Conservation (phyloP, 2,888 invertebrate genomes). For the Fragum whitleyi region DNA sequence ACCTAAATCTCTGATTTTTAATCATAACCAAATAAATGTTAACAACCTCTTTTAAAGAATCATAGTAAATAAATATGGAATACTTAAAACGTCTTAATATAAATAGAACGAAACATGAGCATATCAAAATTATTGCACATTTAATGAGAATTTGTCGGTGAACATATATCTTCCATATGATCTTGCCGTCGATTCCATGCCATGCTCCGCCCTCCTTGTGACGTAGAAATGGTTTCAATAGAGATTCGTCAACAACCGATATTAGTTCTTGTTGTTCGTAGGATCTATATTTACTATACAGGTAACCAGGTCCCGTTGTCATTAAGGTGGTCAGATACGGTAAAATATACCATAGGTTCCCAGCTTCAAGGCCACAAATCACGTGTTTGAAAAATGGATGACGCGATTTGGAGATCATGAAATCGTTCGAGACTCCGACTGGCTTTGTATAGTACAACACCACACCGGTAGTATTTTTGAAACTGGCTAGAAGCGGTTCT, state of each 20-base stretch:
- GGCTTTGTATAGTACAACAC: slow-evolving; percentile 48
- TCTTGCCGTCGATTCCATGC: slow-evolving; percentile 46
- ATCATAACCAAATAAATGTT: no score
- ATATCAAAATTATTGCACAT: neutral
- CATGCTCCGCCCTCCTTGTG: slow-evolving; percentile 49
- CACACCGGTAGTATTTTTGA: slow-evolving; percentile 18
- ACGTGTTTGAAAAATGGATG: slow-evolving; percentile 45
- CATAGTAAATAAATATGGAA: no score
- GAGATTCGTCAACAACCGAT: slow-evolving; percentile 15
- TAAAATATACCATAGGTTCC: slow-evolving; percentile 44
- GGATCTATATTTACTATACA: slow-evolving; percentile 32
- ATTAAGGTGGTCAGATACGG: slow-evolving; percentile 54
- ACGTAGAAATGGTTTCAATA: slow-evolving; percentile 28
- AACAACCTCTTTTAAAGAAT: no score
- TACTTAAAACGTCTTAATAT: neutral
- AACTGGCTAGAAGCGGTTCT: neutral
- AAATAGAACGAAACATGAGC: neutral
- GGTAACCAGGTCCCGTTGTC: slow-evolving; percentile 57
- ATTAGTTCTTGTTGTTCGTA: slow-evolving; percentile 17
- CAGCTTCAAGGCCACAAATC: slow-evolving; percentile 36
- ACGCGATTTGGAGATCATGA: slow-evolving; percentile 50
- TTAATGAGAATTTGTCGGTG: neutral
- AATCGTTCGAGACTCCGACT: slow-evolving; percentile 47
- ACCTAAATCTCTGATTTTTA: no score
- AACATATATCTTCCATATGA: slow-evolving; percentile 46